Base-by-base conservation (phyloP, 2,888 invertebrate species). In the Ligdia adustata region DNA sequence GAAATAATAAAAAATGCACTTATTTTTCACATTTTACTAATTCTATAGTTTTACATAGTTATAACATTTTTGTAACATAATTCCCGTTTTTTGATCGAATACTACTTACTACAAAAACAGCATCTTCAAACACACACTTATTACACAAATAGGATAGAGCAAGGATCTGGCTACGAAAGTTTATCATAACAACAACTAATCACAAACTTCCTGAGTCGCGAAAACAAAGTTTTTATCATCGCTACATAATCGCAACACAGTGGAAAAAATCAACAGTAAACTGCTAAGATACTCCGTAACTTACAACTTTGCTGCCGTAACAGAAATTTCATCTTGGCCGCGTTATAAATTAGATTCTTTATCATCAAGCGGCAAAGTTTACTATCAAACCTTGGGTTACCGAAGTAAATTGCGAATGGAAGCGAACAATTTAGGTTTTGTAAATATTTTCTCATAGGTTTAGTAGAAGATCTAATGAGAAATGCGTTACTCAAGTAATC, bases 301-400 rank as follows among this genome's bases (percentile, higher is more conserved):
- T 64, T 62, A 49, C 39, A 74, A 62, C 72, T 75, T 68, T 55
- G 52, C 45, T 35, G 47, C 55, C 40, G 56, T 63, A 64, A 57
- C 64, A 59, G 70, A 64, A 65, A 70, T 69, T 70, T 60, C 55
- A 53, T 69, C 69, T 63, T 52, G 52, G 55, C 56, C 64, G 58
- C 66, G 66, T 72, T 76, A 82, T 82, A 82, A 82, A 81, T 81
- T 79, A 75, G 75, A 77, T 72, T 64, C 69, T 73, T 76, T 82
- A 82, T 82, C 82, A 75, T 74, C 74, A 69, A 66, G 70, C 52
- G 65, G 65, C 47, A 65, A 80, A 79, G 56, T 79, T 79, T 73
- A 70, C 65, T 75, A 77, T 76, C 74, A 72, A 55, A 69, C 42
- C 63, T 66, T 71, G n/a, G n/a, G n/a, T n/a, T n/a, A n/a, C n/a